These are phyloP conservation scores for human DNA, from an alignment of 2,113 vertebrate genomes.

Conservation along the genomic window DNA sequence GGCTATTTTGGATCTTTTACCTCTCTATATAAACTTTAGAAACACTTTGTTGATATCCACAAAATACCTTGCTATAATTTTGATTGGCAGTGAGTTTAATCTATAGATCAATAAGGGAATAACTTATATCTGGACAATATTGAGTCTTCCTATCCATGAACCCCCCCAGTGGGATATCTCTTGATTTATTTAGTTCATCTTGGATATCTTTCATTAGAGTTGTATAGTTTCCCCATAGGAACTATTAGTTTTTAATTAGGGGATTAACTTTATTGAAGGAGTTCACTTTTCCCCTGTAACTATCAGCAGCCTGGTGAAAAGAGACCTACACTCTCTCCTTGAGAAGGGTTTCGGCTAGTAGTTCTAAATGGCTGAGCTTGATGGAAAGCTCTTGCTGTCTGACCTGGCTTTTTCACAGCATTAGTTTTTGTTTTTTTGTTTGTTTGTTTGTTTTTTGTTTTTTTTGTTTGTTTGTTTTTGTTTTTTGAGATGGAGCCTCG, in stretches of 20 bases:
- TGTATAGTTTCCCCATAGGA: background rate
- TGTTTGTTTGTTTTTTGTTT: too few relatives aligned
- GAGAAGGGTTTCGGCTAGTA: background rate
- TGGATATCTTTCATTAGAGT: background rate
- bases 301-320: background rate
- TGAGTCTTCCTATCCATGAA: background rate
- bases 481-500: too few relatives aligned
- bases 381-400: background rate
- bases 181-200: background rate
- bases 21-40: background rate
- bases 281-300: background rate
- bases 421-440: background rate
- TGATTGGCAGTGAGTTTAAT: background rate
- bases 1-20: background rate
- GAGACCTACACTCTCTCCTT: background rate
- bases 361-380: background rate
- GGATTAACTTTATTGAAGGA: background rate
- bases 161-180: background rate
- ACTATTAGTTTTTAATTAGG: background rate
- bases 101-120: background rate
- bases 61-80: background rate
- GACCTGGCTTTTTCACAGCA: background rate
- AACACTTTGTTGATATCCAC: background rate
- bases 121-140: background rate
- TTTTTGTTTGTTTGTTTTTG: too few relatives aligned